Conservation (phyloP, 2,888 invertebrate genomes). For the Lysandra bellargus region DNA sequence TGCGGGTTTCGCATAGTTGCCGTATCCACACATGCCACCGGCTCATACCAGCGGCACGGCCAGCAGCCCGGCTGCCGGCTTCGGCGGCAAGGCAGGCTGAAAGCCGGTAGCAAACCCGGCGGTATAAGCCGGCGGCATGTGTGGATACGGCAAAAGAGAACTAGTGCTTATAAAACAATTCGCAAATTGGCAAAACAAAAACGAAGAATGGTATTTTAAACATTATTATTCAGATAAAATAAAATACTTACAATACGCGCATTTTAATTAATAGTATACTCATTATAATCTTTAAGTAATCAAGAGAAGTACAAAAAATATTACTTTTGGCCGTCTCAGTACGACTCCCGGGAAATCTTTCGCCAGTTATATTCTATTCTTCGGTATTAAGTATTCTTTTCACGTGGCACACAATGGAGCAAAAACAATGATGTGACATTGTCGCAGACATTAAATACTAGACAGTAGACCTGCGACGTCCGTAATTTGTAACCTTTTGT, state of each 20-base stretch:
- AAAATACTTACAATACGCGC: too few species aligned
- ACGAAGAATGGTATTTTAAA: background rate
- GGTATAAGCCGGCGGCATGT: too few species aligned
- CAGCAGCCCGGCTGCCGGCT: too few species aligned
- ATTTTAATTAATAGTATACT: background rate
- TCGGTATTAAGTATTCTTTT: constrained; percentile 18
- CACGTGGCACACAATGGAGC: constrained; percentile 9
- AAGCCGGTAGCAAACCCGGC: too few species aligned
- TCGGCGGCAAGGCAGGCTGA: too few species aligned
- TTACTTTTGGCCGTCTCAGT: constrained; percentile 2
- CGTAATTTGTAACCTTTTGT: constrained; percentile 16
- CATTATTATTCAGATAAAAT: too few species aligned
- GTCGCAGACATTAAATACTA: constrained; percentile 18
- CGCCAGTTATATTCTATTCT: background rate
- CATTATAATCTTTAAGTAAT: constrained; percentile 3
- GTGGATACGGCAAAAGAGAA: too few species aligned
- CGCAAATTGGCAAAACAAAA: too few species aligned
- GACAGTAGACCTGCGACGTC: background rate
- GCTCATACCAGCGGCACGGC: too few species aligned
- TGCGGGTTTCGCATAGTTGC: too few species aligned
- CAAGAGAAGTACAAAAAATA: background rate
- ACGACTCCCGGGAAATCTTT: background rate
- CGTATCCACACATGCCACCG: too few species aligned
- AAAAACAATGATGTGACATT: constrained; percentile 16
- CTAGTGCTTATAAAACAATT: background rate